phyloP scores from a whole-genome alignment of 2,888 invertebrate genomes.

The Aphidius colemani region DNA sequence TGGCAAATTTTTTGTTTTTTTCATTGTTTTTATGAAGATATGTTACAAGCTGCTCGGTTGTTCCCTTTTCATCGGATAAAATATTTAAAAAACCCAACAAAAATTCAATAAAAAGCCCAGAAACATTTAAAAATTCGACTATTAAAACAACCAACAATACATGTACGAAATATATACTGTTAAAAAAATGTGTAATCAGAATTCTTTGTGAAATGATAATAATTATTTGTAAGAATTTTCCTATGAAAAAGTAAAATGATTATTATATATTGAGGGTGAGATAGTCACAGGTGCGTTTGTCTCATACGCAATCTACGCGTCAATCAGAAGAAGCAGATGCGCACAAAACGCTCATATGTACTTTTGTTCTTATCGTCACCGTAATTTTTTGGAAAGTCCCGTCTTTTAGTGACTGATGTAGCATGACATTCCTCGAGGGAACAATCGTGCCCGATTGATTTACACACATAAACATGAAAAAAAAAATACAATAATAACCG shows the following conservation, averaged over 20 bases:
- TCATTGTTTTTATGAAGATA: neutral
- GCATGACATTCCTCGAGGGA: neutral
- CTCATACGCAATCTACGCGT: slow-evolving; percentile 51
- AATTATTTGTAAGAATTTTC: neutral
- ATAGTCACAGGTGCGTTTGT: slow-evolving; percentile 51
- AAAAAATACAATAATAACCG: no score
- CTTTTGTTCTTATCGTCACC: slow-evolving; percentile 25
- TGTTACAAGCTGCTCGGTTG: neutral
- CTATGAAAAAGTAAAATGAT: slow-evolving; percentile 7
- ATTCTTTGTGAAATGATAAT: no score
- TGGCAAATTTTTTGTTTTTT: neutral
- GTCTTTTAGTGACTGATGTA: slow-evolving; percentile 6
- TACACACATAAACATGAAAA: no score
- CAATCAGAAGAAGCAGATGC: slow-evolving; percentile 55
- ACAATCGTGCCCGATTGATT: slow-evolving; percentile 9
- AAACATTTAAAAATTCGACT: no score
- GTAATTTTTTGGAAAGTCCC: slow-evolving; percentile 4
- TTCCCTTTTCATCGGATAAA: neutral
- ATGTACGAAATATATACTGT: no score
- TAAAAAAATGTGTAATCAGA: neutral
- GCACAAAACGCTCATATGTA: slow-evolving; percentile 34
- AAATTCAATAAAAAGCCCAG: no score
- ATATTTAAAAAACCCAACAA: no score
- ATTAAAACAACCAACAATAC: no score
- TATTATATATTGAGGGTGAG: slow-evolving; percentile 31